A percentile compares a stretch with the other conserved stretches of the same genome.
phyloP scores from a whole-genome alignment of 2,888 invertebrate genomes.

The Ecliptopera silaceata region DNA sequence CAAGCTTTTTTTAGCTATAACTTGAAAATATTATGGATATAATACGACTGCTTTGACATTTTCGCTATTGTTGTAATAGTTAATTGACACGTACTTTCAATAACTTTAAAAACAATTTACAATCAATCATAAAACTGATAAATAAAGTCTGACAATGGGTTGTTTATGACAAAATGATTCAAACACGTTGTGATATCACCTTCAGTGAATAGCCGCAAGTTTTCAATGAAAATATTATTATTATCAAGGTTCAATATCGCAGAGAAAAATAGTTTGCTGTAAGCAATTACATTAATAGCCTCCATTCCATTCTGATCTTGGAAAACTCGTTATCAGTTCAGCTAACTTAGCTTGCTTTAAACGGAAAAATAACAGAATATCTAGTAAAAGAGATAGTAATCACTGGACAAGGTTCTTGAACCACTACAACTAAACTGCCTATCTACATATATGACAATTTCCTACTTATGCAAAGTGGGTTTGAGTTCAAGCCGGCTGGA shows the following conservation, averaged over 20 bases:
- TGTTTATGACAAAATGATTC: conserved; percentile 17
- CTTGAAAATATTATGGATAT: too few species aligned
- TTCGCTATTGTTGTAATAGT: neutral
- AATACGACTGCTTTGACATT: neutral
- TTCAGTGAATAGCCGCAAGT: conserved; percentile 32
- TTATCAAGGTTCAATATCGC: conserved; percentile 43
- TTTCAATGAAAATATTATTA: conserved; percentile 35
- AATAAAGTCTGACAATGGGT: conserved; percentile 31
- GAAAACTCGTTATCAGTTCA: conserved; percentile 14
- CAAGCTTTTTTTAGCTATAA: neutral
- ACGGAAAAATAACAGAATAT: conserved; percentile 5
- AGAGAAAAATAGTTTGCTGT: conserved; percentile 35
- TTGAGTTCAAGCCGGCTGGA: conserved; percentile 16
- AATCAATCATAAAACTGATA: conserved; percentile 9
- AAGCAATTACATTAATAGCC: conserved; percentile 42
- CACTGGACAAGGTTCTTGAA: conserved; percentile 21
- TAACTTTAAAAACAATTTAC: neutral
- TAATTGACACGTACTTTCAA: neutral
- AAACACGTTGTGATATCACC: conserved; percentile 20
- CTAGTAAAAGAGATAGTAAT: neutral
- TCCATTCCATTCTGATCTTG: conserved; percentile 37
- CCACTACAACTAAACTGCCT: conserved; percentile 8
- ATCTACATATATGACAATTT: conserved; percentile 22
- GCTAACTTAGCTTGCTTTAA: neutral
- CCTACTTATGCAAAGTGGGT: conserved; percentile 24